Conservation (phyloP, 2,888 invertebrate species). For the Cyclophora albipunctata region DNA sequence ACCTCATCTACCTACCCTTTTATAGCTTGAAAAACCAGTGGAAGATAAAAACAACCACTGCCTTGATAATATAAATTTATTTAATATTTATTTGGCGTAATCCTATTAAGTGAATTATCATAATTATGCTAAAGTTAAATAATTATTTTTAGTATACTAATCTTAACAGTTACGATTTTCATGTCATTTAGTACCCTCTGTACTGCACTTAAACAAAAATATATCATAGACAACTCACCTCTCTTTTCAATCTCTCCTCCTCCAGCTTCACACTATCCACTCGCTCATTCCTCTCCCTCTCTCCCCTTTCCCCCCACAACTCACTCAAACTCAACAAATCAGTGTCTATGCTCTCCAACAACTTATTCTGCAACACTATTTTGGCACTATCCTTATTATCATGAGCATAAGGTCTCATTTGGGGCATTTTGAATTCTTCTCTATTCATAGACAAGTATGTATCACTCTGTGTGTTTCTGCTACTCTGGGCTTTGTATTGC, state of each 20-base stretch:
- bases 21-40: too few relatives aligned
- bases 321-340: conserved; percentile 76
- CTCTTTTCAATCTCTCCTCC: conserved; percentile 84
- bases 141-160: not conserved
- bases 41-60: too few relatives aligned
- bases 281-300: conserved; percentile 38
- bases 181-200: not conserved
- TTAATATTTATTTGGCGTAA: too few relatives aligned
- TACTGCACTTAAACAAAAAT: too few relatives aligned
- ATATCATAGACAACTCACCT: conserved; percentile 65
- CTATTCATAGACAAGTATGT: conserved; percentile 41
- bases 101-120: too few relatives aligned
- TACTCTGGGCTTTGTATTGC: conserved; percentile 56
- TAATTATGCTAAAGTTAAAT: not conserved
- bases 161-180: not conserved
- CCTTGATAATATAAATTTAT: too few relatives aligned
- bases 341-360: conserved; percentile 57
- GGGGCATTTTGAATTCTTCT: conserved; percentile 59
- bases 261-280: conserved; percentile 75
- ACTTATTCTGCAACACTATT: conserved; percentile 34
- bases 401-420: conserved; percentile 51
- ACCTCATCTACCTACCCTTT: too few relatives aligned
- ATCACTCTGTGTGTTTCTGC: conserved; percentile 35
- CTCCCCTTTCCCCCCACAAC: conserved; percentile 76
- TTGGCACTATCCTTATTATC: conserved; percentile 41